Conservation (phyloP, 2,888 invertebrate species). For the Drosophila kambysellisi region DNA sequence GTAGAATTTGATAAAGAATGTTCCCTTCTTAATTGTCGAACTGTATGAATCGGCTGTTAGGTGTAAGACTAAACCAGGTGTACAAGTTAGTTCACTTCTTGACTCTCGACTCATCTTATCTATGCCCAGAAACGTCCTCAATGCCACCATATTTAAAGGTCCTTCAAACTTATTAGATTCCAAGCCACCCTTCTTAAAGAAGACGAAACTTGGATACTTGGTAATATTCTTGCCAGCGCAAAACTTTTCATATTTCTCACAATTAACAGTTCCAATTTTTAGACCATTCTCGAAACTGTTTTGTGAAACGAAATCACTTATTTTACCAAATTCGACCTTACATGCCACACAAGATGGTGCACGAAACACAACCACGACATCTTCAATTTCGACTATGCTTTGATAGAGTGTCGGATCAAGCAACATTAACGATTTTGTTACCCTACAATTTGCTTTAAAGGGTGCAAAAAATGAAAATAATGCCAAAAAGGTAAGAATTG, state of each 20-base stretch:
- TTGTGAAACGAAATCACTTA: background rate
- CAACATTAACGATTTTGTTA: background rate
- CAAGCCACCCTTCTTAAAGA: conserved; percentile 6
- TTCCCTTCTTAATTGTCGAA: background rate
- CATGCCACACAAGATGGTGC: background rate
- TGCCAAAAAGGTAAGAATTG: background rate
- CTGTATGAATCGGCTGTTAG: background rate
- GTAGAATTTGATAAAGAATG: conserved; percentile 19
- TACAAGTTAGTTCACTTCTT: background rate
- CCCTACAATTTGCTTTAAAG: background rate
- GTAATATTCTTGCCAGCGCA: conserved; percentile 14
- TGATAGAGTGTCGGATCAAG: background rate
- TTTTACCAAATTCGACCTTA: background rate
- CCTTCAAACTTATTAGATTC: background rate
- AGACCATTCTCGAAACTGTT: background rate
- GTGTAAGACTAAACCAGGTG: background rate
- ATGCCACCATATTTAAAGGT: background rate
- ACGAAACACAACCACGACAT: background rate
- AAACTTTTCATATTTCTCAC: background rate
- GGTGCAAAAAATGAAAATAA: background rate
- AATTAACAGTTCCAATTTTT: conserved; percentile 9
- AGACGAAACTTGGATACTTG: conserved; percentile 13
- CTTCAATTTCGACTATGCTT: background rate
- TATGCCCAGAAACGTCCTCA: background rate
- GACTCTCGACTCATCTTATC: rapidly evolving